Evolutionary conservation across 2,888 invertebrate species (phyloP).

Genomic region (Apeira syringaria): DNA sequence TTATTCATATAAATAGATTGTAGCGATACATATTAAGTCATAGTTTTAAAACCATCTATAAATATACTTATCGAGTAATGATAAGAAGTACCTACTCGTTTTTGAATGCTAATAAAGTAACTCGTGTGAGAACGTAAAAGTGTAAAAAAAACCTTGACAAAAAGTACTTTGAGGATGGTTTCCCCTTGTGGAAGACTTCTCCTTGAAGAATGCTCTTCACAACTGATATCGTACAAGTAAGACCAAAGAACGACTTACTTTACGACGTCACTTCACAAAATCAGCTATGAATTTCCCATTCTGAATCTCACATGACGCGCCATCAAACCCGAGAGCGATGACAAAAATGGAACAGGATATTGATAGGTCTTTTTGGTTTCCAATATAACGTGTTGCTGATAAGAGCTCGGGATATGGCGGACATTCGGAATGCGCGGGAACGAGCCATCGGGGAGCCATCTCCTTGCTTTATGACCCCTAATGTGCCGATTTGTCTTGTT

Average conservation of each 20-base stretch:
- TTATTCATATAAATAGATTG: too few relatives aligned
- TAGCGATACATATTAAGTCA: too few relatives aligned
- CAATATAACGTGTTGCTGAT: conserved; percentile 61
- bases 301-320: conserved; percentile 14
- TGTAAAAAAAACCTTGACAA: too few relatives aligned
- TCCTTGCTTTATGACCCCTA: conserved; percentile 51
- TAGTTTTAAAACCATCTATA: too few relatives aligned
- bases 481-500: conserved; percentile 42
- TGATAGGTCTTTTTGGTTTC: conserved; percentile 59
- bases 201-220: too few relatives aligned
- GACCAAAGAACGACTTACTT: not conserved
- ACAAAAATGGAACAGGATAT: conserved; percentile 58
- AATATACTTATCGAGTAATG: too few relatives aligned
- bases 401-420: conserved; percentile 49
- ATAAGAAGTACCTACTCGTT: too few relatives aligned
- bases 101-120: too few relatives aligned
- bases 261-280: conserved; percentile 5
- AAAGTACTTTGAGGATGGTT: too few relatives aligned
- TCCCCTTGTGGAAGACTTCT: too few relatives aligned
- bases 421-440: conserved; percentile 38
- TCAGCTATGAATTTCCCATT: conserved; percentile 17
- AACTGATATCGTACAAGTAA: too few relatives aligned
- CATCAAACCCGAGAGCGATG: conserved; percentile 27
- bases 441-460: conserved; percentile 52
- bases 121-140: too few relatives aligned